Percentiles rank a stretch among this genome's conserved stretches.
Conservation (phyloP, 1,140 invertebrate genomes). For the Drosophila serrata region DNA sequence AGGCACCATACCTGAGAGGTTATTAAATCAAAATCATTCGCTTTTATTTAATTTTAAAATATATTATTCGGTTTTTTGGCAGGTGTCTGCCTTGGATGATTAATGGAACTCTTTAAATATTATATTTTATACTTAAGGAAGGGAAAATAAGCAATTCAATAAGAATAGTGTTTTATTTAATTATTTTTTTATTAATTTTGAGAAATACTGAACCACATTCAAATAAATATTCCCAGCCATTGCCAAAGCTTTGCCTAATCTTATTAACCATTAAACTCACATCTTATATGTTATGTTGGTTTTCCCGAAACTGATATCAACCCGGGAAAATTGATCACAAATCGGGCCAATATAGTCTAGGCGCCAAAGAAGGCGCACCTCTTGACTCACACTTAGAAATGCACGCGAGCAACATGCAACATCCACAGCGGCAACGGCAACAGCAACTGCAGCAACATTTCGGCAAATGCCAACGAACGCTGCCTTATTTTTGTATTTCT, state of each 20-base stretch:
- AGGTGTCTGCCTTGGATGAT: background rate
- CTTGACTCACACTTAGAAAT: conserved; percentile 55
- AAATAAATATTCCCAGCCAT: too few species aligned
- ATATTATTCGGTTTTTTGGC: background rate
- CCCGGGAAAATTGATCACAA: conserved; percentile 6
- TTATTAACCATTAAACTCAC: background rate
- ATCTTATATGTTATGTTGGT: conserved; percentile 7
- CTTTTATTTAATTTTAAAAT: background rate
- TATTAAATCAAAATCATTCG: conserved; percentile 8
- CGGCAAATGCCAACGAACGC: conserved; percentile 75
- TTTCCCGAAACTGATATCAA: conserved; percentile 27
- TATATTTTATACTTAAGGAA: too few species aligned
- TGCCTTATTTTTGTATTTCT: conserved; percentile 16
- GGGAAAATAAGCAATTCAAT: too few species aligned
- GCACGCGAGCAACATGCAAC: conserved; percentile 38
- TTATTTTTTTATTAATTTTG: too few species aligned
- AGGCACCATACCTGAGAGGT: too few species aligned
- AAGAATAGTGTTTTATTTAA: too few species aligned
- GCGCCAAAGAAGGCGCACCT: conserved; percentile 50
- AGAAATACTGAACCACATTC: too few species aligned
- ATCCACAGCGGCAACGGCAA: conserved; percentile 31
- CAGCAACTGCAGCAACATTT: conserved; percentile 22
- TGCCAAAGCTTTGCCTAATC: background rate
- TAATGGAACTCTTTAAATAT: too few species aligned
- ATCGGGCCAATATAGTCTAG: conserved; percentile 11